phyloP scores from a whole-genome alignment of 2,113 vertebrate genomes.

The Bubo blakistoni region DNA sequence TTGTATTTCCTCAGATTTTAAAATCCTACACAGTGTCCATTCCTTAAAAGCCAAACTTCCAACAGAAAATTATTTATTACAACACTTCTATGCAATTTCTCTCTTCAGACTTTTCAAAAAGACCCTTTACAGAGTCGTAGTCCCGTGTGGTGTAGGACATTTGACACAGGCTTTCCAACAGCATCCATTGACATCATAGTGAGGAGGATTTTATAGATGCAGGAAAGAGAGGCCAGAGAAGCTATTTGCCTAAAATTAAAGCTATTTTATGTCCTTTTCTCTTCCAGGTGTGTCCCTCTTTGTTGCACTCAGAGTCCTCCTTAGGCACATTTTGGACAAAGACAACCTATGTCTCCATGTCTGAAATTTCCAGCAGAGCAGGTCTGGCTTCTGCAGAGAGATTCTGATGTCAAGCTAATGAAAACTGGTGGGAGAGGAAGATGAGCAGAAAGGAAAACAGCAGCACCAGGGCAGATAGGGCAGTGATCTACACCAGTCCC shows the following conservation, averaged over 20 bases:
- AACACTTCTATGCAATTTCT: not conserved
- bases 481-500: not conserved
- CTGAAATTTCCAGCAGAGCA: not conserved
- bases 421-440: not conserved
- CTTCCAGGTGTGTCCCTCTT: not conserved
- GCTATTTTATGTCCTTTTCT: not conserved
- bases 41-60: not conserved
- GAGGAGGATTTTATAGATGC: not conserved
- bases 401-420: not conserved
- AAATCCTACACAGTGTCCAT: not conserved
- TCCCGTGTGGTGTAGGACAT: not conserved
- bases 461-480: not conserved
- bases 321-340: not conserved
- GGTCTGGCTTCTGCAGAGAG: not conserved
- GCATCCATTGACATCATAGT: not conserved
- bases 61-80: not conserved
- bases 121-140: not conserved
- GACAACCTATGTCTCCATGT: not conserved
- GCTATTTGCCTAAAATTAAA: not conserved
- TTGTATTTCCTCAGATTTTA: not conserved
- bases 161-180: not conserved
- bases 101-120: not conserved
- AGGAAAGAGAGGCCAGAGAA: not conserved
- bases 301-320: not conserved
- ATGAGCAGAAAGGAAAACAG: not conserved